Evolutionary conservation across 2,113 vertebrate genomes (phyloP).

Genomic region (Phocoena phocoena): DNA sequence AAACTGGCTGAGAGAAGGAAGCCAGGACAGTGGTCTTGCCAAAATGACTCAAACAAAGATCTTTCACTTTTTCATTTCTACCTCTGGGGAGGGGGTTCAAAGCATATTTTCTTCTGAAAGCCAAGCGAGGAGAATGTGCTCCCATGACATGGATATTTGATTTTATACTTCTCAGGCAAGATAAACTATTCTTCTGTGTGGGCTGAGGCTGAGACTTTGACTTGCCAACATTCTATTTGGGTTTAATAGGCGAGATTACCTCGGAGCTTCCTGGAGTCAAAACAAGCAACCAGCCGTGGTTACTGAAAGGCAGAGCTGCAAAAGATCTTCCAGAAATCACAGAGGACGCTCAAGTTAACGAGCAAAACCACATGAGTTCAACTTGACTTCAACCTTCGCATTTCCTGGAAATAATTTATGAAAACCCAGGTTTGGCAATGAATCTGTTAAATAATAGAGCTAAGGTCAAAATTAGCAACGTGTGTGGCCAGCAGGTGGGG

Average conservation of each 20-base stretch:
- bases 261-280: neutral
- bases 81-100: slow-evolving; percentile 42
- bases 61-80: neutral
- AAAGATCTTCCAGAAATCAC: slow-evolving; percentile 42
- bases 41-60: neutral
- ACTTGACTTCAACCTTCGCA: neutral
- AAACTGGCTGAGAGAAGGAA: neutral
- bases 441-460: neutral
- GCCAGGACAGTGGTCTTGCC: neutral
- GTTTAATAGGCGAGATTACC: slow-evolving; percentile 47
- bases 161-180: neutral
- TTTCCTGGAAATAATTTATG: slow-evolving; percentile 54
- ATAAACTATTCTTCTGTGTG: slow-evolving; percentile 18
- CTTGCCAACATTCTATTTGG: slow-evolving; percentile 32
- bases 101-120: slow-evolving; percentile 48
- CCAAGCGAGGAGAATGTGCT: neutral
- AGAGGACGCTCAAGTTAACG: neutral
- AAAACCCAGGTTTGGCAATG: slow-evolving; percentile 33
- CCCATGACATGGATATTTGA: neutral
- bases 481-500: neutral
- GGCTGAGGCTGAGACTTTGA: neutral
- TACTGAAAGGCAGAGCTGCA: neutral
- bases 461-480: neutral
- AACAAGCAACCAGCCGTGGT: slow-evolving; percentile 32
- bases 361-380: slow-evolving; percentile 38